Base-by-base conservation (phyloP, 2,113 vertebrate genomes). In the Equus quagga region DNA sequence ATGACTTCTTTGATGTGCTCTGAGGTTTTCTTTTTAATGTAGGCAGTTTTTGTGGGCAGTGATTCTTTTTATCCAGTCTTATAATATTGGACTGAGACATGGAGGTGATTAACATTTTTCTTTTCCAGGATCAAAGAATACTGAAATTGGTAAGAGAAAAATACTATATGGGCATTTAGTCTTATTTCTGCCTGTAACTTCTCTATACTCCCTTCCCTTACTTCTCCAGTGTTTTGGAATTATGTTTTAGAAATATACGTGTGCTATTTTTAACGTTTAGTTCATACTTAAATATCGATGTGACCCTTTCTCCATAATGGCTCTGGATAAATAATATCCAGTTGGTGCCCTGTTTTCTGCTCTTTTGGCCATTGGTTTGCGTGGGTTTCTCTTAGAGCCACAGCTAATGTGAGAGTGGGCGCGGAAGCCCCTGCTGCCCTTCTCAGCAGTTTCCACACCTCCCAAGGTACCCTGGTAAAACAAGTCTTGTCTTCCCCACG, bases 51-150 rank as follows among this genome's bases (percentile, higher is more conserved):
- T 60, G 51, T 91, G 95, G 79, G 36, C 73, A 90, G 2, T 19
- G n/a, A 60, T 80, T 85, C 51, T 96, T 97, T 96, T 93, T 75
- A 78, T 78, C 41, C 46, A 44, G 24, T 64, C 65, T 75, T 91
- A 2, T 69, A 73, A 78, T 28, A 28, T 8, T 91, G 95, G 72
- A 10, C 85, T 93, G 72, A 93, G 60, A 81, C 64, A 64, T 54
- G 19, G 65, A 75, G 73, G 3, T 0, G 4, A 70, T 79, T 85
- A 93, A 90, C n/a, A 89, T 89, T 85, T 94, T 94, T 95, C 87
- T 73, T 69, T 8, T 58, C 19, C 31, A 51, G 70, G 51, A 93
- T 93, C 72, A 89, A 96, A 96, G 65, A 83, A 90, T 65, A 21
- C 89, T 73, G 41, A 62, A 86, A 51, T 64, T 60, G 60, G 54